These are phyloP conservation scores for Leptinotarsa haldemani DNA, from an alignment of 2,888 invertebrate genomes.

Conservation along the genomic window DNA sequence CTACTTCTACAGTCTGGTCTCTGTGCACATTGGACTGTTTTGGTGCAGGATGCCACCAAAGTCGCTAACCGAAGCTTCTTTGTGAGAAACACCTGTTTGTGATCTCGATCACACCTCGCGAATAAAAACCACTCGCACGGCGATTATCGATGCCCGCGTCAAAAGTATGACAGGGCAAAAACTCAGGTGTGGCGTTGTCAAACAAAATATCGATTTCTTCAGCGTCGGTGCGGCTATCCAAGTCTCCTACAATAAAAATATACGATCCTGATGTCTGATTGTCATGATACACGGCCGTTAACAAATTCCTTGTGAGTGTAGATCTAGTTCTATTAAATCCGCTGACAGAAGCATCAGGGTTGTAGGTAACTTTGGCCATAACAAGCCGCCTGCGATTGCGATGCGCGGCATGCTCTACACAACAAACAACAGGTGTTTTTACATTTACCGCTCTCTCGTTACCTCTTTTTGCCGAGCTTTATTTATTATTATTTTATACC, in stretches of 20 bases:
- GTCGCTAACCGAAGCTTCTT: background rate
- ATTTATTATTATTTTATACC: conserved; percentile 59
- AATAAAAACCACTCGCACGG: conserved; percentile 46
- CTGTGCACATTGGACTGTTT: too few relatives aligned
- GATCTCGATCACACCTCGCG: conserved; percentile 49
- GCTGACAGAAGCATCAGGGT: conserved; percentile 46
- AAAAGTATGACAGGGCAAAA: conserved; percentile 51
- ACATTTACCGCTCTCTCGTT: conserved; percentile 55
- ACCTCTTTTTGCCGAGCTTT: conserved; percentile 54
- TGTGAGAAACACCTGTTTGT: conserved; percentile 29
- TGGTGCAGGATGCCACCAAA: background rate
- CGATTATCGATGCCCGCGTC: conserved; percentile 52
- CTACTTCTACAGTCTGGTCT: too few relatives aligned
- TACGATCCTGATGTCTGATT: conserved; percentile 54
- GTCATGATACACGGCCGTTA: conserved; percentile 59
- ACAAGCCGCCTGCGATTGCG: conserved; percentile 57
- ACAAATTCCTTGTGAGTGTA: conserved; percentile 59
- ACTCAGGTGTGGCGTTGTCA: conserved; percentile 40
- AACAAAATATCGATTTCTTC: conserved; percentile 41
- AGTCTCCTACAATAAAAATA: conserved; percentile 45
- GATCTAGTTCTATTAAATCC: conserved; percentile 57
- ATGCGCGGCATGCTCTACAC: conserved; percentile 56
- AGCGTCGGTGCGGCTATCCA: conserved; percentile 39
- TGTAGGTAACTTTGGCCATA: conserved; percentile 56
- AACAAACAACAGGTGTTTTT: conserved; percentile 60